These are phyloP conservation scores for Drosophila parabipectinata DNA, from an alignment of 1,140 invertebrate genomes.

Conservation along the genomic window DNA sequence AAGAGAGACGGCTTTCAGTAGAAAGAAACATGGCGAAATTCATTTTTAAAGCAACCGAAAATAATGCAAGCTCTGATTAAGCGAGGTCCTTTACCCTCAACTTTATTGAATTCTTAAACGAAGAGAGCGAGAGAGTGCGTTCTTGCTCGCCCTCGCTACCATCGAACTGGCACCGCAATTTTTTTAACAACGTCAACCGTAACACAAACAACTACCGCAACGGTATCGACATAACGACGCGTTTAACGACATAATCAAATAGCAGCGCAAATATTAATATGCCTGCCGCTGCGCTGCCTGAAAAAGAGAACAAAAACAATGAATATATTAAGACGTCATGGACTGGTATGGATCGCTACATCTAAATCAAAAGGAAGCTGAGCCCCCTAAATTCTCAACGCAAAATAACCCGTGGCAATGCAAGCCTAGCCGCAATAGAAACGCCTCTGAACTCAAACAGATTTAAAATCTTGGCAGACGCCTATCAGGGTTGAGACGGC, in stretches of 20 bases:
- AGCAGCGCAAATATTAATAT: not conserved
- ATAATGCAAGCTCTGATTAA: no score
- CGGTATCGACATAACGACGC: no score
- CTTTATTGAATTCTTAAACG: no score
- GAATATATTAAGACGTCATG: not conserved
- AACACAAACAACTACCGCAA: no score
- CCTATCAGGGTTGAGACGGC: not conserved
- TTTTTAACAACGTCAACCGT: no score
- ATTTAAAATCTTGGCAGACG: not conserved
- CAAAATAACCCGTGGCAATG: not conserved
- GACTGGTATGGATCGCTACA: not conserved
- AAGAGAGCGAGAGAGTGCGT: no score
- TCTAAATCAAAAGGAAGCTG: not conserved
- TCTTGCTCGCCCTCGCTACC: no score
- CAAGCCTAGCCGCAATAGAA: not conserved
- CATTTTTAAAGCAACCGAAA: no score
- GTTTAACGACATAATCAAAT: not conserved
- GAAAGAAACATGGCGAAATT: no score
- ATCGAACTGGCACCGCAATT: no score
- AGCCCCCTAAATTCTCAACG: not conserved
- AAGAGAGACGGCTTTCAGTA: no score
- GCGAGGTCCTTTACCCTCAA: no score
- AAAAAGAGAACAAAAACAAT: not conserved
- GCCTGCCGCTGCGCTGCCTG: not conserved
- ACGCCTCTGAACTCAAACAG: not conserved